Conservation (phyloP, 2,888 invertebrate species). For the Cantharis flavilabris region DNA sequence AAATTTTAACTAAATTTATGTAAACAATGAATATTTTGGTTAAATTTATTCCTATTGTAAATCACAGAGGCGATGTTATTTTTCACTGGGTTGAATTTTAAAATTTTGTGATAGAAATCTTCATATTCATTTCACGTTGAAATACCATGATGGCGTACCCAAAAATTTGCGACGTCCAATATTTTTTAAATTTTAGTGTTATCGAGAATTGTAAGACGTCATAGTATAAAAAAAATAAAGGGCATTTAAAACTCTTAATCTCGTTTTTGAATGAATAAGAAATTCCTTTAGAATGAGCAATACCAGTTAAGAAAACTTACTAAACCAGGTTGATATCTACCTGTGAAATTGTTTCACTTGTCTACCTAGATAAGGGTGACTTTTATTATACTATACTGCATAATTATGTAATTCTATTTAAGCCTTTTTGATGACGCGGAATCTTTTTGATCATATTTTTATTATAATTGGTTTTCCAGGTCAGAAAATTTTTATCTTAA, state of each 20-base stretch:
- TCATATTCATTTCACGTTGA: neutral
- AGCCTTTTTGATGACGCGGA: neutral
- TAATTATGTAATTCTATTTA: neutral
- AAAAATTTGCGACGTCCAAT: neutral
- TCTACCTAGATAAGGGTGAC: conserved; percentile 5
- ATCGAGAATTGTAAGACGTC: neutral
- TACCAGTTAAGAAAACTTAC: conserved; percentile 12
- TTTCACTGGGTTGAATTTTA: neutral
- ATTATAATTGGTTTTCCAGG: neutral
- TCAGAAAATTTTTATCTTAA: neutral
- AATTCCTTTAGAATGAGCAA: neutral
- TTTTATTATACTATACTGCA: neutral
- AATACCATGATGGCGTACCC: neutral
- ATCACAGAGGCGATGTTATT: neutral
- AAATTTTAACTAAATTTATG: neutral
- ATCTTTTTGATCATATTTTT: neutral
- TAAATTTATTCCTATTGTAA: neutral
- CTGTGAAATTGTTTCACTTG: conserved; percentile 7
- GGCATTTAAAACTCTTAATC: neutral
- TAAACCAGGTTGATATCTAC: conserved; percentile 23
- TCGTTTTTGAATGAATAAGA: neutral
- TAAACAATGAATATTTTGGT: neutral
- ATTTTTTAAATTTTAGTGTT: neutral
- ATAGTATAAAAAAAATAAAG: neutral
- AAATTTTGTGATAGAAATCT: neutral